A percentile compares a stretch with the other conserved stretches of the same genome.
Conservation (phyloP, 1,140 invertebrate genomes). For the Andrena cerasifolii region DNA sequence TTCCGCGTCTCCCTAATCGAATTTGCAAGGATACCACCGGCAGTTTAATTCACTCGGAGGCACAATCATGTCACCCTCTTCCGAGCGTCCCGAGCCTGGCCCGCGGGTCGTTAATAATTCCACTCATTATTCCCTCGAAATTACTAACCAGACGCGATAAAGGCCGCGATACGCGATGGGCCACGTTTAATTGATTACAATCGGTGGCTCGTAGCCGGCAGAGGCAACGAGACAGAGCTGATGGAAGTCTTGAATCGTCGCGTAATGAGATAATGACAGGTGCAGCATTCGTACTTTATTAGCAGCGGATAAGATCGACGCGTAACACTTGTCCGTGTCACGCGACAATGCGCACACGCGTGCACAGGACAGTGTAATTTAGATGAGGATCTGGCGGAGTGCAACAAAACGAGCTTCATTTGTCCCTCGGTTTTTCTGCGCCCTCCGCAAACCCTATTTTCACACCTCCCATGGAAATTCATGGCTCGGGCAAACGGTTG, state of each 20-base stretch:
- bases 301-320: slow-evolving; percentile 60
- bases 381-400: slow-evolving; percentile 62
- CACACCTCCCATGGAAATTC: slow-evolving; percentile 12
- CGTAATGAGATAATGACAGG: slow-evolving; percentile 65
- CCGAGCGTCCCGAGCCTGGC: no score
- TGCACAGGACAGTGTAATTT: slow-evolving; percentile 52
- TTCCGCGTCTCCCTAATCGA: no score
- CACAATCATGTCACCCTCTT: neutral
- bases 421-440: slow-evolving; percentile 31
- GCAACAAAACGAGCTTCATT: slow-evolving; percentile 44
- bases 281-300: slow-evolving; percentile 58
- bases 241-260: slow-evolving; percentile 28
- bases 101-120: neutral
- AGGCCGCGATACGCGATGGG: slow-evolving; percentile 6
- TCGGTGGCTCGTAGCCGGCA: slow-evolving; percentile 18
- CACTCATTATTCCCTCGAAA: slow-evolving; percentile 23
- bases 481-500: no score
- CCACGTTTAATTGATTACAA: slow-evolving; percentile 48
- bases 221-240: slow-evolving; percentile 17
- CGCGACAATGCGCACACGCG: slow-evolving; percentile 42
- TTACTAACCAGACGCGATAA: slow-evolving; percentile 14
- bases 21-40: neutral
- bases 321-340: slow-evolving; percentile 49
- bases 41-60: neutral
- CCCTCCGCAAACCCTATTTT: slow-evolving; percentile 31